Percentiles rank a stretch among this genome's conserved stretches.
Evolutionary conservation across 1,140 invertebrate genomes (phyloP).

Genomic region (Drosophila cardini): DNA sequence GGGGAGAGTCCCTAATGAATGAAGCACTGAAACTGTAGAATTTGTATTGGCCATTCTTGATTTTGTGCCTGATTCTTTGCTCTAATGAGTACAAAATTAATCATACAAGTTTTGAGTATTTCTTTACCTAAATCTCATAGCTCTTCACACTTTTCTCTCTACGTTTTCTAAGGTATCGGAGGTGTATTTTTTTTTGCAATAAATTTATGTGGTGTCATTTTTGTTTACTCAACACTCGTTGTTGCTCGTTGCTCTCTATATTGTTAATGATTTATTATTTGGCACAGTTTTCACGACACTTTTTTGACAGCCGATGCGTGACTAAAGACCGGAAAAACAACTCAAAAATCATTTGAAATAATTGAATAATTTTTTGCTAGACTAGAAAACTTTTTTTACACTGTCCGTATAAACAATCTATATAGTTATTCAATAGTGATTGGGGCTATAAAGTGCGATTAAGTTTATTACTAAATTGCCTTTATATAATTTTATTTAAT

Average conservation of each 20-base stretch:
- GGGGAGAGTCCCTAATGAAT: slow-evolving; percentile 63
- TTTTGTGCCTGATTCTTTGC: slow-evolving; percentile 17
- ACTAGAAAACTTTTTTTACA: neutral
- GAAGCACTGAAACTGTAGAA: slow-evolving; percentile 47
- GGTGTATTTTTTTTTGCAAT: neutral
- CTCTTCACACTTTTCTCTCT: slow-evolving; percentile 28
- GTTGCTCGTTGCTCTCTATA: slow-evolving; percentile 29
- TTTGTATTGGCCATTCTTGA: slow-evolving; percentile 56
- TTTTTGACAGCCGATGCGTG: neutral
- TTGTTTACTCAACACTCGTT: slow-evolving; percentile 38
- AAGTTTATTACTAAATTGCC: too few relatives aligned
- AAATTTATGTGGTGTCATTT: slow-evolving; percentile 34
- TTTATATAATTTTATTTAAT: too few relatives aligned
- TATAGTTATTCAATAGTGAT: neutral
- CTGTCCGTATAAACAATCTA: neutral
- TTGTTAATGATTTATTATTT: slow-evolving; percentile 33
- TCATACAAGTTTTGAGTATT: slow-evolving; percentile 10
- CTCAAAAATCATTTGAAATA: neutral
- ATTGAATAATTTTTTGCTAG: neutral
- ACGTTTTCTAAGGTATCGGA: slow-evolving; percentile 46
- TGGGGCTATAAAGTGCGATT: too few relatives aligned
- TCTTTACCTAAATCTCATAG: too few relatives aligned
- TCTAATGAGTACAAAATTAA: slow-evolving; percentile 30
- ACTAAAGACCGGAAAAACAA: neutral
- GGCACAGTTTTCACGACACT: slow-evolving; percentile 17